Conservation (phyloP, 2,113 vertebrate genomes). For the Channa argus region DNA sequence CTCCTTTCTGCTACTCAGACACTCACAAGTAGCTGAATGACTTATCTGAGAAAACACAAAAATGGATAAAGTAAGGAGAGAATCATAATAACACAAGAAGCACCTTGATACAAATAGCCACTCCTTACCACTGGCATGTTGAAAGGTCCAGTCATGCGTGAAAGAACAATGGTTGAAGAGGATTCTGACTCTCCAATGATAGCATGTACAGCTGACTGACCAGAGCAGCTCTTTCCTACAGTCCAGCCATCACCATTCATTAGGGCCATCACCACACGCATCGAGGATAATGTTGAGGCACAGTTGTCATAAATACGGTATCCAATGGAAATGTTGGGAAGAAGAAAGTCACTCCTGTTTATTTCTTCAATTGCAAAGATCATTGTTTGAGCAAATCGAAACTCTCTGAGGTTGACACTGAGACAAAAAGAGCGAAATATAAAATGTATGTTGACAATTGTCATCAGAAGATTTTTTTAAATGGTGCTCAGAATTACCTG, state of each 20-base stretch:
- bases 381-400: constrained; percentile 83
- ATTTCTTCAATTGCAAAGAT: constrained; percentile 85
- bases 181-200: constrained; percentile 85
- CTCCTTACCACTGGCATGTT: constrained; percentile 80
- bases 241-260: constrained; percentile 72
- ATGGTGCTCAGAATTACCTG: constrained; percentile 59
- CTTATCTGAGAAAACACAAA: constrained; percentile 74
- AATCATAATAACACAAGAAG: background rate
- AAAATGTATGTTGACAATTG: background rate
- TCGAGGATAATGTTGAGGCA: constrained; percentile 78
- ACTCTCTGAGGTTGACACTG: constrained; percentile 82
- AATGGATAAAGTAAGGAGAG: background rate
- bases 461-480: too few relatives aligned
- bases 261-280: constrained; percentile 80
- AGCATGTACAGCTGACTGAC: constrained; percentile 75
- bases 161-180: constrained; percentile 80
- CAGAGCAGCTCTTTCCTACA: constrained; percentile 55
- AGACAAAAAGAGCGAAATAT: background rate
- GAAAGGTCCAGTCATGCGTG: constrained; percentile 80
- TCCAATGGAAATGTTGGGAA: constrained; percentile 79
- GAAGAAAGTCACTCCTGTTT: constrained; percentile 75
- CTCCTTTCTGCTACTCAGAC: constrained; percentile 77
- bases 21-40: constrained; percentile 81
- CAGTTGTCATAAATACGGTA: constrained; percentile 85
- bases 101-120: background rate